Base-by-base conservation (phyloP, 2,888 invertebrate genomes). In the Ligdia adustata region DNA sequence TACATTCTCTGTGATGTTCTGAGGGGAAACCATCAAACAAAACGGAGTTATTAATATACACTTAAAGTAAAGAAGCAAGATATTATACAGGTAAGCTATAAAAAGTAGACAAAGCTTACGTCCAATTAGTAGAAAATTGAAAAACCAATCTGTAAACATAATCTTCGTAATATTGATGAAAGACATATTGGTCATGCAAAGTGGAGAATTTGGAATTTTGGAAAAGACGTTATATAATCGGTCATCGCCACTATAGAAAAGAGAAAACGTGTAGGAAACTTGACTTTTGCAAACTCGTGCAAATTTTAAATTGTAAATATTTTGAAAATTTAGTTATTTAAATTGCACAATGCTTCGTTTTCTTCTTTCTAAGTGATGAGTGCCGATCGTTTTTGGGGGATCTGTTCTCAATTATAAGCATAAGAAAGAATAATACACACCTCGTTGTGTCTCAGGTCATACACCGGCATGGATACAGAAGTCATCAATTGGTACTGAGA, bases 1-100 rank as follows among this genome's bases (percentile, higher is more conserved):
- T 92, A 96, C 95, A 93, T 96, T 95, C 94, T 97, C 96, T 92
- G 96, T 97, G 94, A 97, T 96, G 93, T 97, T 97, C 97, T 97
- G 96, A 92, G 93, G 93, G 92, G 92, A 94, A 92, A 93, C 83
- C 85, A 86, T 83, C 82, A 90, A 90, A 90, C 79, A 90, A 90
- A 88, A 88, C 71, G 77, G 79, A 87, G 73, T 87, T 86, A 89
- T 87, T 88, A 87, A 79, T 77, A 82, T 66, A 77, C 72, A 83
- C 73, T 80, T 73, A 70, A 60, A 71, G 64, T 64, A 60, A 49
- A 71, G 60, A 70, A 72, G 72, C 65, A 64, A 74, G 60, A 69
- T 57, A 69, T 68, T 47, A 66, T 53, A 69, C 57, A 60, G 60
- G 52, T 64, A 60, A 63, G 50, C 61, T 66, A 60, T 71, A 54